Base-by-base conservation (phyloP, 2,888 invertebrate species). In the Zygothrica quintamaculata region DNA sequence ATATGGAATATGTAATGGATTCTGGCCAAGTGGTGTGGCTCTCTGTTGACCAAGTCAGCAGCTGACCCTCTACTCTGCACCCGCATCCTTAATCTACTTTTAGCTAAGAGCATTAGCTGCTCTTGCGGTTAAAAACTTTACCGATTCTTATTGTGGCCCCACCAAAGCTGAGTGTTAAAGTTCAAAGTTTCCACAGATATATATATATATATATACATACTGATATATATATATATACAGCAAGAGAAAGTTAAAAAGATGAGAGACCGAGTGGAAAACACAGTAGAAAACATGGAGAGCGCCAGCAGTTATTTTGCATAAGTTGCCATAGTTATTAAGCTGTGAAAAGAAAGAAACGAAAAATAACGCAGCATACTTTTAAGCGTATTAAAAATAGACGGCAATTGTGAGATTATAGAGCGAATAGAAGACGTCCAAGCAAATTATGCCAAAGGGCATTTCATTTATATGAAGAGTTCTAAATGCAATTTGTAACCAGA, bases 261-360 rank as follows among this genome's bases (percentile, higher is more conserved):
- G n/a, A n/a, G n/a, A n/a, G n/a, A n/a, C n/a, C n/a, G n/a, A n/a
- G n/a, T n/a, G n/a, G n/a, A n/a, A n/a, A n/a, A n/a, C n/a, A n/a
- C n/a, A n/a, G n/a, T n/a, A n/a, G n/a, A n/a, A n/a, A n/a, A n/a
- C n/a, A n/a, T n/a, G n/a, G 58, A 65, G 69, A 47, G 69, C 44
- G 76, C 84, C 71, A 52, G 36, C 53, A 84, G 77, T 67, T 81
- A 81, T 81, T n/a, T 85, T 81, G 80, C 86, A 81, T 81, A 79
- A 81, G 86, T 85, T 82, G 68, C 82, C 74, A 66, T 76, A 76
- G 80, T 79, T 85, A 76, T 85, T 74, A 79, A 79, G 65, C 85
- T 66, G 34, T 43, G 39, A 56, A 50, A 37, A 31, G 42, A 56
- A 48, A 52, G 33, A 55, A 42, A 31, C 8, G n/a, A 36, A 12